Base-by-base conservation (phyloP, 2,888 invertebrate species). In the Hemistola chrysoprasaria region DNA sequence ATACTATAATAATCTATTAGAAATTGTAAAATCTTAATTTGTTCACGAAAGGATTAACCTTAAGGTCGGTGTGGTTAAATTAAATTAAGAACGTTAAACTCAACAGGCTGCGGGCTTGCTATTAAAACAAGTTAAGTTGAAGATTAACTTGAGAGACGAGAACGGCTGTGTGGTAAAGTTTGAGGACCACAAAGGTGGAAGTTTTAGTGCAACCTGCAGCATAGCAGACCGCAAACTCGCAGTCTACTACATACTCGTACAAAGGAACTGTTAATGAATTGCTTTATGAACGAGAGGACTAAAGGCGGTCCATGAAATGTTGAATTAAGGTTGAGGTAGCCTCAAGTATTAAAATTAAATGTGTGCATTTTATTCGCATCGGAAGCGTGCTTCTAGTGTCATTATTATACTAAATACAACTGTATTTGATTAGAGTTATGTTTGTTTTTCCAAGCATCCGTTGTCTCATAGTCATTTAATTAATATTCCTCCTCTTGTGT, bases 101-200 rank as follows among this genome's bases (percentile, higher is more conserved):
- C 62, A 65, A 64, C 60, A 65, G 59, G 63, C 58, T 58, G 54
- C 51, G 53, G 63, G 53, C 58, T 43, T 39, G 50, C 50, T 65
- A 62, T 65, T 65, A 66, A 65, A 68, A 61, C 62, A 57, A 60
- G 57, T 51, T 65, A 63, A 62, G 65, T 60, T 58, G 62, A 63
- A 63, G 70, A 71, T 74, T 68, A 71, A 67, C 62, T 71, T 60
- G 59, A 51, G 53, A 65, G 61, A 61, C 59, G 61, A 53, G 63
- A 68, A 65, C 63, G 55, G 63, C 53, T 63, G 55, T 50, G 57
- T 53, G 59, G 60, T 65, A 59, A 70, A 75, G 70, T 73, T 76
- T 67, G 62, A 71, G 67, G 65, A 68, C 70, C 63, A 66, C 70
- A 71, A 71, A 76, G 70, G 70, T 68, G 51, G 56, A 73, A 76